A percentile compares a stretch with the other conserved stretches of the same genome.
These are phyloP conservation scores for Danionella cerebrum DNA, from an alignment of 2,113 vertebrate genomes.

Conservation along the genomic window DNA sequence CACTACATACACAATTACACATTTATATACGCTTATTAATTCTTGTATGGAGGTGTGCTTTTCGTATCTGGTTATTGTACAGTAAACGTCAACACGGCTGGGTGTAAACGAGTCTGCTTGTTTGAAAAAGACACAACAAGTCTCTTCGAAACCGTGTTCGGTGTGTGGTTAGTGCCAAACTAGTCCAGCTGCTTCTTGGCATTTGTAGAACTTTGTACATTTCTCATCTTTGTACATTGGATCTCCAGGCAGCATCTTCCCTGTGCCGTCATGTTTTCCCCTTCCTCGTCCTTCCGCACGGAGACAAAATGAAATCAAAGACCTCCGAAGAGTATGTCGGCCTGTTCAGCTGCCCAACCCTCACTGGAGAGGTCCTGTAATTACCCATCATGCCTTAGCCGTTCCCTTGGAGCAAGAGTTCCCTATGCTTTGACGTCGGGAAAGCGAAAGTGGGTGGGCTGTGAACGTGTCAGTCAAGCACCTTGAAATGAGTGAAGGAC, in stretches of 20 bases:
- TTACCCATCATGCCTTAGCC: background rate
- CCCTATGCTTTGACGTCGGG: slow-evolving; percentile 6
- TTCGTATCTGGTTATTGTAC: slow-evolving; percentile 31
- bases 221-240: slow-evolving; percentile 26
- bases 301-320: slow-evolving; percentile 22
- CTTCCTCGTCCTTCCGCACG: background rate
- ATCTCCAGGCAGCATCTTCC: slow-evolving; percentile 6
- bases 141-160: background rate
- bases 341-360: background rate
- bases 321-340: slow-evolving; percentile 18
- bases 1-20: slow-evolving; percentile 5
- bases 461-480: slow-evolving; percentile 20
- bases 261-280: slow-evolving; percentile 9
- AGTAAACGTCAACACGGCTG: slow-evolving; percentile 28
- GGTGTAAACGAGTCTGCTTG: slow-evolving; percentile 20
- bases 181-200: slow-evolving; percentile 37
- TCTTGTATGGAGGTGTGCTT: slow-evolving; percentile 41
- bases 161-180: slow-evolving; percentile 23
- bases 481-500: slow-evolving; percentile 29
- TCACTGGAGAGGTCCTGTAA: slow-evolving; percentile 12
- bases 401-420: background rate
- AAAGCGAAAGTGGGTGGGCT: slow-evolving; percentile 16
- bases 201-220: slow-evolving; percentile 26
- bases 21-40: slow-evolving; percentile 11
- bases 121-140: slow-evolving; percentile 10